Percentiles rank a stretch among this genome's conserved stretches.
Conservation (phyloP, 2,113 vertebrate species). For the Scomber colias region DNA sequence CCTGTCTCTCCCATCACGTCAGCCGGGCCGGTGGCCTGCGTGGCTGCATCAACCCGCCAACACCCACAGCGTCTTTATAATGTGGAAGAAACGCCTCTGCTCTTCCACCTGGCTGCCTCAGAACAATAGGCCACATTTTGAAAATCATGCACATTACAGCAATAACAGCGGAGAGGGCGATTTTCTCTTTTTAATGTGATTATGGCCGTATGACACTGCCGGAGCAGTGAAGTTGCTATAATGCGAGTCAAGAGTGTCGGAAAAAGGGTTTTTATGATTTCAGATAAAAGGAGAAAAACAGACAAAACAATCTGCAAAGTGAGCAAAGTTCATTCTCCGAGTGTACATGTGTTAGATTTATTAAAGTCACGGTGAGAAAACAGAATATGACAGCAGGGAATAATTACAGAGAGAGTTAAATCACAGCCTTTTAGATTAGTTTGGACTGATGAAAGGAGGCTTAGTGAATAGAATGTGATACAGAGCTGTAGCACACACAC, state of each 20-base stretch:
- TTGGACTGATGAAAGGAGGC: too few species aligned
- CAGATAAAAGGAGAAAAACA: slow-evolving; percentile 25
- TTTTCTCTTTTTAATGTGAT: slow-evolving; percentile 45
- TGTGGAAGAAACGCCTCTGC: slow-evolving; percentile 45
- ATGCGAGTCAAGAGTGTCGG: slow-evolving; percentile 39
- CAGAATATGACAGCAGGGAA: too few species aligned
- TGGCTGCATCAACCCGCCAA: slow-evolving; percentile 45
- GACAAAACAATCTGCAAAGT: slow-evolving; percentile 58
- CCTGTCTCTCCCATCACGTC: slow-evolving; percentile 76
- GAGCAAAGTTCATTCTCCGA: slow-evolving; percentile 21
- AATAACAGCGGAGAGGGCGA: slow-evolving; percentile 50
- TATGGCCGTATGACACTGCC: slow-evolving; percentile 29
- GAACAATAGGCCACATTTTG: slow-evolving; percentile 61
- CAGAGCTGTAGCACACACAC: too few species aligned
- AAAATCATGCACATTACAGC: slow-evolving; percentile 24
- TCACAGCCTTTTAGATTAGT: too few species aligned
- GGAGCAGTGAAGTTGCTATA: slow-evolving; percentile 47
- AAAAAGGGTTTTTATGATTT: slow-evolving; percentile 27
- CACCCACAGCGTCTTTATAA: slow-evolving; percentile 52
- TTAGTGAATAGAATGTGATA: too few species aligned
- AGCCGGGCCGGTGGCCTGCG: slow-evolving; percentile 49
- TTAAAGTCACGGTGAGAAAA: not conserved
- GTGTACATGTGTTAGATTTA: slow-evolving; percentile 10
- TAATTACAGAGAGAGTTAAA: too few species aligned
- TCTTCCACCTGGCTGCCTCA: slow-evolving; percentile 62